These are phyloP conservation scores for Drosophila athabasca DNA, from an alignment of 1,140 invertebrate species.

Conservation along the genomic window DNA sequence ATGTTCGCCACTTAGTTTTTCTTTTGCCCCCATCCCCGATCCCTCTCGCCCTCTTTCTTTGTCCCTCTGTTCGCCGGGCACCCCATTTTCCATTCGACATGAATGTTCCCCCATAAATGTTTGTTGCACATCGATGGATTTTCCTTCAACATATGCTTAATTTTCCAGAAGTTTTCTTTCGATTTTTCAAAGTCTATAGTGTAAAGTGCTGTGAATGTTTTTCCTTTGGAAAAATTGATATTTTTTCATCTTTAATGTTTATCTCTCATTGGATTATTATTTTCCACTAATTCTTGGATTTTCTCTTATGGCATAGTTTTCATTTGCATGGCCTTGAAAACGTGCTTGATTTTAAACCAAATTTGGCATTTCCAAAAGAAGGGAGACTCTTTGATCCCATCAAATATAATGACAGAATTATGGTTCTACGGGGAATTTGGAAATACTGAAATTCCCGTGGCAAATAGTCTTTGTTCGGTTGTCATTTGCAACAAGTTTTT, in stretches of 20 bases:
- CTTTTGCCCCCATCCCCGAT: neutral
- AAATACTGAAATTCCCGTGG: no score
- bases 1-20: neutral
- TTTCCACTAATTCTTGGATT: neutral
- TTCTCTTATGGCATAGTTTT: neutral
- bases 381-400: no score
- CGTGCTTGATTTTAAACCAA: no score
- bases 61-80: no score
- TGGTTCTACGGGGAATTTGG: no score
- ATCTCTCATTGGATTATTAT: neutral
- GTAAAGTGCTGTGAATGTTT: neutral
- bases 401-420: no score
- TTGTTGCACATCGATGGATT: constrained; percentile 1
- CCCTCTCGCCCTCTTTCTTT: neutral
- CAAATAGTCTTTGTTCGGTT: no score
- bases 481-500: no score
- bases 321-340: no score
- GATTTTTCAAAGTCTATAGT: neutral
- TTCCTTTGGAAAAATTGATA: no score
- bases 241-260: constrained; percentile 7
- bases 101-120: neutral
- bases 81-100: no score
- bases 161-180: neutral
- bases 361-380: no score
- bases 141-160: neutral